These are phyloP conservation scores for Enteromius anoplus DNA, from an alignment of 2,797 vertebrate genomes.

Conservation along the genomic window DNA sequence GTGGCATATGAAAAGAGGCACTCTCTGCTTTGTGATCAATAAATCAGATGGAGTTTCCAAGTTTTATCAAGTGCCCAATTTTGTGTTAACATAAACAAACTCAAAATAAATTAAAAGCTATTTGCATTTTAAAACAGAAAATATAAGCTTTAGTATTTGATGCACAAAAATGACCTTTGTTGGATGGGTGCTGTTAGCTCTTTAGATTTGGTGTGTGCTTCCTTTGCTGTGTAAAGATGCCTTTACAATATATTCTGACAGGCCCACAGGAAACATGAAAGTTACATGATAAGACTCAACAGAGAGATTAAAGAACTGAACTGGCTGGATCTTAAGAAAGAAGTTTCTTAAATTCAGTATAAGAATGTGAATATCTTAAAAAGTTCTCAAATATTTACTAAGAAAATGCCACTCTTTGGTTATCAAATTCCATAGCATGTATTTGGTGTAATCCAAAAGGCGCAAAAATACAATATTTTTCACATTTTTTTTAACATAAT, in stretches of 20 bases:
- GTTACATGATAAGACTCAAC: not conserved
- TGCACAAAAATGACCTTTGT: not conserved
- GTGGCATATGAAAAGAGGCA: not conserved
- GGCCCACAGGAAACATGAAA: not conserved
- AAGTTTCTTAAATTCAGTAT: no score
- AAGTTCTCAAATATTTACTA: no score
- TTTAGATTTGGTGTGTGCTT: no score
- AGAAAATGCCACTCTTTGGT: no score
- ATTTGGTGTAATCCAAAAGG: no score
- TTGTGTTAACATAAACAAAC: not conserved
- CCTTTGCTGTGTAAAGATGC: no score
- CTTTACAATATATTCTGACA: not conserved
- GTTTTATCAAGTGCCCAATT: not conserved
- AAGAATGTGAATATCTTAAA: no score
- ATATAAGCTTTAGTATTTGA: not conserved
- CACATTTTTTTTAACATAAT: no score
- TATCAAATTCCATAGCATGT: no score
- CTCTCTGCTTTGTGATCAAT: slow-evolving; percentile 1
- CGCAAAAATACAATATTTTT: no score
- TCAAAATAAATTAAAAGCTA: not conserved
- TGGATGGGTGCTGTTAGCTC: not conserved
- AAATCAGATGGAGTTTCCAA: not conserved
- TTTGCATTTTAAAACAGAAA: not conserved
- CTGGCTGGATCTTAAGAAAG: no score
- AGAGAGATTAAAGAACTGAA: not conserved